Conservation (phyloP, 2,888 invertebrate species). For the Osmoderma eremita region DNA sequence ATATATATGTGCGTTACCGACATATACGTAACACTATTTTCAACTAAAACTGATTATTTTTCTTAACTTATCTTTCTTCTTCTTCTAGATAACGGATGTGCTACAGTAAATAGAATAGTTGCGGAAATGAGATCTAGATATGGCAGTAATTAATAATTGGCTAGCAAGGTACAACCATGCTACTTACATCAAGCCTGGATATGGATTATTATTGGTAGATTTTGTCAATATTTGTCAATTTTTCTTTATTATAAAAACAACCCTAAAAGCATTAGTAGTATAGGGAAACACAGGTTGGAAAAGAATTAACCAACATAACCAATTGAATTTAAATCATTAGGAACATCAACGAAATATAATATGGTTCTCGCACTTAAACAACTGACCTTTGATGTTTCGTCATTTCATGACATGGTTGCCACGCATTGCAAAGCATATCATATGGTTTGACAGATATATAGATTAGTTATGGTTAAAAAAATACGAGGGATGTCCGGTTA, state of each 20-base stretch:
- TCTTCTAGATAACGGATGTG: constrained; percentile 1
- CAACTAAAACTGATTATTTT: constrained; percentile 11
- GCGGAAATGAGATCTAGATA: background rate
- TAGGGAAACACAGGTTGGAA: no score
- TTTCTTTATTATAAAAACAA: background rate
- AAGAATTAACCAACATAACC: no score
- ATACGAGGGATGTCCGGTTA: no score
- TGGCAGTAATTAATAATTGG: constrained; percentile 19
- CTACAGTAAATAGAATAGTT: constrained; percentile 23
- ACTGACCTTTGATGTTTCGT: no score
- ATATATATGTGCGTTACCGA: constrained; percentile 33
- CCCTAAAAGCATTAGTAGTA: no score
- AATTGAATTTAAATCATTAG: no score
- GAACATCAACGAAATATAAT: no score
- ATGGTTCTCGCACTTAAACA: no score
- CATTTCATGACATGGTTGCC: no score
- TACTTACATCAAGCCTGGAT: constrained; percentile 18
- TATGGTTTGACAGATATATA: no score
- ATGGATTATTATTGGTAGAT: background rate
- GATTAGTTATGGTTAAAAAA: no score
- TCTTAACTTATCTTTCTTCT: constrained; percentile 7
- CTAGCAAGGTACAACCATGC: constrained; percentile 17
- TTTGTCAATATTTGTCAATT: constrained; percentile 36
- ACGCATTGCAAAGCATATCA: no score
- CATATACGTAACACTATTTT: constrained; percentile 14